Evolutionary conservation across 2,113 vertebrate genomes (phyloP).

Genomic region (Muntiacus reevesi): DNA sequence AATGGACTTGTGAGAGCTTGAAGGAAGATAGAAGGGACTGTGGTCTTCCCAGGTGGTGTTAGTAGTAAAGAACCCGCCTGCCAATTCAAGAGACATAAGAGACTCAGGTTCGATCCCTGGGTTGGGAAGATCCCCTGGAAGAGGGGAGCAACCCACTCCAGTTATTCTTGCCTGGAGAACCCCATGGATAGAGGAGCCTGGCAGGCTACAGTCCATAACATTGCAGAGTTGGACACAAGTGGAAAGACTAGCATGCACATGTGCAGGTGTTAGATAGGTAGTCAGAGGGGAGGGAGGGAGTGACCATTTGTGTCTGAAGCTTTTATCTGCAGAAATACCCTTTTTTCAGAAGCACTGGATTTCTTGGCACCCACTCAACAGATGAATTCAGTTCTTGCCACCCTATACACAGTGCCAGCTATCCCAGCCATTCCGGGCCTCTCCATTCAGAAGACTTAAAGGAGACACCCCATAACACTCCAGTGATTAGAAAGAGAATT

Average conservation of each 20-base stretch:
- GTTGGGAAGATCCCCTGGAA: not conserved
- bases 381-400: not conserved
- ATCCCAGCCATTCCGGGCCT: not conserved
- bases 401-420: not conserved
- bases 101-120: not conserved
- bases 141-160: not conserved
- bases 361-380: not conserved
- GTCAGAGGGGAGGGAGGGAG: not conserved
- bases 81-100: not conserved
- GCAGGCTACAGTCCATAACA: not conserved
- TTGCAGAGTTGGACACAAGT: not conserved
- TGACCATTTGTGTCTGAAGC: not conserved
- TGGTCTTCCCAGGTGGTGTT: not conserved
- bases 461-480: not conserved
- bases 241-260: not conserved
- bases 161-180: not conserved
- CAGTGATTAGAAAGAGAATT: not conserved
- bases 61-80: not conserved
- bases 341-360: not conserved
- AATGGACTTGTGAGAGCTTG: not conserved
- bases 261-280: too few relatives aligned
- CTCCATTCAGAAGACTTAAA: not conserved
- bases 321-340: not conserved
- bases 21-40: not conserved
- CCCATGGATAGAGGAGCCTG: not conserved